phyloP scores from a whole-genome alignment of 2,888 invertebrate species.

The Heliconius aoede region DNA sequence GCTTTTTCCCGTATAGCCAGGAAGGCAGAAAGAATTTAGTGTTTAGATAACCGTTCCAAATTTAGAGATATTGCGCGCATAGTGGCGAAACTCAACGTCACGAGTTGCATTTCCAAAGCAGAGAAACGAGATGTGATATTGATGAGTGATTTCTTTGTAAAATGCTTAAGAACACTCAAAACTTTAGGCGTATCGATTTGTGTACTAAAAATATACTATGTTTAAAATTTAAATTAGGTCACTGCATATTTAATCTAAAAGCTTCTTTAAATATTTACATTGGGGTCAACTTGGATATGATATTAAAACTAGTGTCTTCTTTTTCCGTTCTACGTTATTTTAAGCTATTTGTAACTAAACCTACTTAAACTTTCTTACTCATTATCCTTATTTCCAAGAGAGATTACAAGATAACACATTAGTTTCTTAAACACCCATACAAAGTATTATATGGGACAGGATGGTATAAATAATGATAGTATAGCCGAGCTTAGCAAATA shows the following conservation, averaged over 20 bases:
- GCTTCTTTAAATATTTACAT: background rate
- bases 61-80: too few relatives aligned
- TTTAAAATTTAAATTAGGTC: background rate
- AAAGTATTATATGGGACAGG: slow-evolving; percentile 35
- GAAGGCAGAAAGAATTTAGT: too few relatives aligned
- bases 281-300: background rate
- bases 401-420: slow-evolving; percentile 42
- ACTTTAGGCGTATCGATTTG: background rate
- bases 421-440: slow-evolving; percentile 38
- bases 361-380: slow-evolving; percentile 35
- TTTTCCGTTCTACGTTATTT: background rate
- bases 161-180: background rate
- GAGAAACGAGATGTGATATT: too few relatives aligned
- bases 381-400: slow-evolving; percentile 37
- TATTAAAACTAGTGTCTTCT: background rate
- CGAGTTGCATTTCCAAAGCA: too few relatives aligned
- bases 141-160: background rate
- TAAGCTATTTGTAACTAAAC: slow-evolving; percentile 7
- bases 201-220: background rate
- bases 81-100: too few relatives aligned
- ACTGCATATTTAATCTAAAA: background rate
- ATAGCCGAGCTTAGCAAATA: slow-evolving; percentile 22
- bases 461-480: slow-evolving; percentile 33
- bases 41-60: too few relatives aligned
- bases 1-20: background rate